These are phyloP conservation scores for Sycophila texana DNA, from an alignment of 2,888 invertebrate genomes.

Conservation along the genomic window DNA sequence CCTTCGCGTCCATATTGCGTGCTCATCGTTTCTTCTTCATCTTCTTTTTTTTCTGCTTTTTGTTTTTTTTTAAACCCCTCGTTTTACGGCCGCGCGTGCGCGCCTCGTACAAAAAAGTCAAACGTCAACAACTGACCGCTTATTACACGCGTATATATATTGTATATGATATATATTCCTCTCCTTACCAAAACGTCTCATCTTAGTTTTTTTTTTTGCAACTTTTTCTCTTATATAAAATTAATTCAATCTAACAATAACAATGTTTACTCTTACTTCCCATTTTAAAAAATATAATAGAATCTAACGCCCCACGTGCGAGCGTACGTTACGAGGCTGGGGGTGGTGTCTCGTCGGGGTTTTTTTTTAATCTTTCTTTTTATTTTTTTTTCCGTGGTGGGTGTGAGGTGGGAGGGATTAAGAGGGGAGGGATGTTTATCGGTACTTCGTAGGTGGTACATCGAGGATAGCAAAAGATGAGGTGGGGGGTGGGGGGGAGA, in stretches of 20 bases:
- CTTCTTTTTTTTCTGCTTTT: neutral
- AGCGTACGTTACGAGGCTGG: neutral
- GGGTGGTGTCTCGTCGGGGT: neutral
- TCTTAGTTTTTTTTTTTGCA: slow-evolving; percentile 29
- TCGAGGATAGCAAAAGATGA: too few relatives aligned
- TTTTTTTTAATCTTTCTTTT: too few relatives aligned
- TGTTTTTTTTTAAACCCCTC: slow-evolving; percentile 8
- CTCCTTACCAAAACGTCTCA: slow-evolving; percentile 22
- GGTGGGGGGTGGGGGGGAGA: too few relatives aligned
- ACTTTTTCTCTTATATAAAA: slow-evolving; percentile 47
- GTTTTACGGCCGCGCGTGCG: neutral
- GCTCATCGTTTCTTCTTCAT: neutral
- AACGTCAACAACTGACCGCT: slow-evolving; percentile 50
- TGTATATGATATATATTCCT: slow-evolving; percentile 30
- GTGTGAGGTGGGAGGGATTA: too few relatives aligned
- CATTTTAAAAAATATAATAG: slow-evolving; percentile 50
- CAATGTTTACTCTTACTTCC: slow-evolving; percentile 36
- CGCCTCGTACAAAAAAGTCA: slow-evolving; percentile 46
- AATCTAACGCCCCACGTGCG: slow-evolving; percentile 42
- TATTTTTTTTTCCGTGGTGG: too few relatives aligned
- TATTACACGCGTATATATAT: slow-evolving; percentile 31
- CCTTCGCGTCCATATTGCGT: neutral
- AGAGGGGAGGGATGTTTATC: neutral
- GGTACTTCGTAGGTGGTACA: too few relatives aligned
- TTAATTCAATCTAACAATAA: slow-evolving; percentile 54